Base-by-base conservation (phyloP, 2,888 invertebrate genomes). In the Lycaena phlaeas region DNA sequence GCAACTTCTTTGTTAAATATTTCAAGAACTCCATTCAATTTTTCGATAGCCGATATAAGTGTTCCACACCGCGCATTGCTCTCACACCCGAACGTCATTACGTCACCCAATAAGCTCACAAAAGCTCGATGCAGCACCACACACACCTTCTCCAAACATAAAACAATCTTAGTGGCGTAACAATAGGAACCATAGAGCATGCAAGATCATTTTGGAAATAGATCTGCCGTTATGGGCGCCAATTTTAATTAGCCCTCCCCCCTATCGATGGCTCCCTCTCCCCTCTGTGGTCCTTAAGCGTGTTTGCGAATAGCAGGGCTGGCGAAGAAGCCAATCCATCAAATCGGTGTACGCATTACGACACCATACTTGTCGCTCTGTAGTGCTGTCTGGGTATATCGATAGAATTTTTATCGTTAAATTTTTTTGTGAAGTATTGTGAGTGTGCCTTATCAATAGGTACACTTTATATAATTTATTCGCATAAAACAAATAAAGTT, bases 271-370 rank as follows among this genome's bases (percentile, higher is more conserved):
- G 38, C 42, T 42, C 43, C 42, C 43, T 41, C 56, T 40, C 57
- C 59, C 59, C 58, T 55, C 49, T 49, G 43, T 44, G 55, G 54
- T 56, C 60, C 67, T 64, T 74, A 75, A 77, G 82, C 82, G 84
- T 79, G 79, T 81, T 82, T 82, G 81, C 81, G 81, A 81, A 82
- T 81, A 82, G 74, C 65, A 71, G 77, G 77, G 79, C 64, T 65
- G 64, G 74, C 72, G 74, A 79, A 81, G 82, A 81, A 84, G 82
- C 82, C 82, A 84, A 84, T 84, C 82, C 82, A 84, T 84, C 84
- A 84, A 84, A 82, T 77, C 65, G 63, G 15, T 64, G 75, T 75
- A 68, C 77, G 78, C 77, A 78, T 82, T 81, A 81, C 81, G 78
- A 79, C 81, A 76, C 81, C 77, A 63, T 60, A 67, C 59, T 63